phyloP scores from a whole-genome alignment of 2,888 invertebrate species.

The Oconnorella tubifera region DNA sequence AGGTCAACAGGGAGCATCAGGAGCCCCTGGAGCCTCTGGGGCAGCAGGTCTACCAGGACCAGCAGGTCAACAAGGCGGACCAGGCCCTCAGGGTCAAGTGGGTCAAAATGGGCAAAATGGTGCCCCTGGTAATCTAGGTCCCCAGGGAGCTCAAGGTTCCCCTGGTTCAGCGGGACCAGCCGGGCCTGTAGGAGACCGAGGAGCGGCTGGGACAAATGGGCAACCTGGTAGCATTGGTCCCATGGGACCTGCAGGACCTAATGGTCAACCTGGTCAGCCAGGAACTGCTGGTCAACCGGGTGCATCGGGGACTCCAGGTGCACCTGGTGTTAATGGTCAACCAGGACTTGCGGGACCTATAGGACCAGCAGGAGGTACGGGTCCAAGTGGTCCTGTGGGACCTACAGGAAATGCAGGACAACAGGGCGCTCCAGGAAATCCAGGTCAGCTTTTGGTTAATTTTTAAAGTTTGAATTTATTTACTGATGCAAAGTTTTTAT shows the following conservation, averaged over 20 bases:
- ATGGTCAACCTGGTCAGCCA: conserved; percentile 51
- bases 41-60: conserved; percentile 43
- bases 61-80: conserved; percentile 27
- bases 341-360: conserved; percentile 25
- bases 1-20: conserved; percentile 15
- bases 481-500: background rate
- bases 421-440: conserved; percentile 9
- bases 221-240: conserved; percentile 25
- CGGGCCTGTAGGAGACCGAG: conserved; percentile 23
- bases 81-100: conserved; percentile 20
- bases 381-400: conserved; percentile 16
- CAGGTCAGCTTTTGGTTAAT: background rate
- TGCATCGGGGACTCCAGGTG: conserved; percentile 16
- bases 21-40: conserved; percentile 22
- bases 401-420: conserved; percentile 15
- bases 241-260: conserved; percentile 18
- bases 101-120: conserved; percentile 22
- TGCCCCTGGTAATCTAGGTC: conserved; percentile 18
- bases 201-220: conserved; percentile 12
- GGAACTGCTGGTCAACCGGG: conserved; percentile 62
- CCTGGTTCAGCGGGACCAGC: conserved; percentile 17
- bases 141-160: conserved; percentile 15
- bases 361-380: conserved; percentile 29
- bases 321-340: conserved; percentile 2
- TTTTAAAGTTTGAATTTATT: background rate